Evolutionary conservation across 2,113 vertebrate genomes (phyloP).

Genomic region (Lycocorax pyrrhopterus): DNA sequence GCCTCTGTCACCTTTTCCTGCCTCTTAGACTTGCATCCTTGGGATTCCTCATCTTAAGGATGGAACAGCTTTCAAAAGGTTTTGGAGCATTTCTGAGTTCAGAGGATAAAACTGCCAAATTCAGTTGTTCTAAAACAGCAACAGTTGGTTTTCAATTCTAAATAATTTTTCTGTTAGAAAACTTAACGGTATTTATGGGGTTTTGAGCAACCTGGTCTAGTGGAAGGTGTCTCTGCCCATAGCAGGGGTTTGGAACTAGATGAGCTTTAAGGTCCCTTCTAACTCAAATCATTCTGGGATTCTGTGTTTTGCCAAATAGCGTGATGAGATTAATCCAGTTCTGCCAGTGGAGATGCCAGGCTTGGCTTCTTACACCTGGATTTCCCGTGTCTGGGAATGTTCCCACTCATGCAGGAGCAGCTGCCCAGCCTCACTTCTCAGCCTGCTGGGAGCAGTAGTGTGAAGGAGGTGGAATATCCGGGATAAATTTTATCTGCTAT

Average conservation of each 20-base stretch:
- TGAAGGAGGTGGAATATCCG: background rate
- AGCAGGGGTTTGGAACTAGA: background rate
- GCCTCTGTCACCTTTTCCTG: background rate
- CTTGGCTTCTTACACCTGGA: background rate
- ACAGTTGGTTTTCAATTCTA: background rate
- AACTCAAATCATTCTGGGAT: background rate
- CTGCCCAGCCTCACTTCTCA: background rate
- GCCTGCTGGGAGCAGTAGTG: background rate
- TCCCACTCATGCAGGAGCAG: background rate
- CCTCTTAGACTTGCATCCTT: background rate
- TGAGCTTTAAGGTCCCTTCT: background rate
- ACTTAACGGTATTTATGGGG: background rate
- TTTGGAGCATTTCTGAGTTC: background rate
- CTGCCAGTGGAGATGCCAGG: background rate
- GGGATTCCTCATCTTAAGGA: background rate
- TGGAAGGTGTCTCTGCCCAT: background rate
- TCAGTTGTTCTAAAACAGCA: background rate
- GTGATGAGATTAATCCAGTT: background rate
- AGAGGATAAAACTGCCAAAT: background rate
- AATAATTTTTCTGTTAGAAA: background rate
- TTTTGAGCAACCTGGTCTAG: background rate
- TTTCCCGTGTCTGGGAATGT: background rate
- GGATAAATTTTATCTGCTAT: background rate
- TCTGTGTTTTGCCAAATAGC: background rate
- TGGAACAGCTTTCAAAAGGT: background rate